A percentile compares a stretch with the other conserved stretches of the same genome.
These are phyloP conservation scores for Acronicta leporina DNA, from an alignment of 2,888 invertebrate genomes.

Conservation along the genomic window DNA sequence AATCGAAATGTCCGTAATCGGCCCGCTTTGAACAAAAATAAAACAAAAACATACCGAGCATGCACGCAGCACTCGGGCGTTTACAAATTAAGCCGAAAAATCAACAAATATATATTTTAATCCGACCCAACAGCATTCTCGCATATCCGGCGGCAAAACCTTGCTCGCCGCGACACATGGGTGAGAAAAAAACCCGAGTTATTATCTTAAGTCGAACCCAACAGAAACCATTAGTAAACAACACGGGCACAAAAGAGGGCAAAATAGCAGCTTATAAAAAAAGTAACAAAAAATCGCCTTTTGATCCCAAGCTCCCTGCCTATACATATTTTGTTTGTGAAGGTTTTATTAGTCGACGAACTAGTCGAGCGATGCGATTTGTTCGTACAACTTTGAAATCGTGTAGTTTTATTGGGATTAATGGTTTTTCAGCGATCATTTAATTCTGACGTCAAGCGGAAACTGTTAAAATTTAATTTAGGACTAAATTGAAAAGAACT, in stretches of 20 bases:
- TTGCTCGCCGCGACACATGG: conserved; percentile 80
- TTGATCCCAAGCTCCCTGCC: conserved; percentile 83
- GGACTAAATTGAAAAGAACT: not conserved
- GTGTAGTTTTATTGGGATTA: conserved; percentile 51
- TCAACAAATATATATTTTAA: conserved; percentile 87
- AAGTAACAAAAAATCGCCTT: conserved; percentile 86
- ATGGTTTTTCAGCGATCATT: conserved; percentile 40
- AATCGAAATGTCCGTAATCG: conserved; percentile 69
- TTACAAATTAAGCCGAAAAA: conserved; percentile 83
- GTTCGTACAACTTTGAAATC: conserved; percentile 51
- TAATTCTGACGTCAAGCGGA: conserved; percentile 23
- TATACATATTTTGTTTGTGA: conserved; percentile 81
- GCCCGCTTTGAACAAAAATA: conserved; percentile 62
- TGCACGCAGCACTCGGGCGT: conserved; percentile 68
- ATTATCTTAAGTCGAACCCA: conserved; percentile 89
- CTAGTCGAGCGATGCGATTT: conserved; percentile 76
- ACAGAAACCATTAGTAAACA: conserved; percentile 89
- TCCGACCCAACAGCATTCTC: conserved; percentile 83
- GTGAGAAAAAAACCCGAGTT: conserved; percentile 86
- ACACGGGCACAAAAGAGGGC: conserved; percentile 87
- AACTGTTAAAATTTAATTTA: conserved; percentile 9
- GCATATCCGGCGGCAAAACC: conserved; percentile 87
- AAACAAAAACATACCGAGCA: conserved; percentile 67
- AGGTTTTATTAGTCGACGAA: conserved; percentile 85
- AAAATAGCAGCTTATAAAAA: conserved; percentile 86